These are phyloP conservation scores for Drosophila biarmipes DNA, from an alignment of 1,140 invertebrate genomes.

Conservation along the genomic window DNA sequence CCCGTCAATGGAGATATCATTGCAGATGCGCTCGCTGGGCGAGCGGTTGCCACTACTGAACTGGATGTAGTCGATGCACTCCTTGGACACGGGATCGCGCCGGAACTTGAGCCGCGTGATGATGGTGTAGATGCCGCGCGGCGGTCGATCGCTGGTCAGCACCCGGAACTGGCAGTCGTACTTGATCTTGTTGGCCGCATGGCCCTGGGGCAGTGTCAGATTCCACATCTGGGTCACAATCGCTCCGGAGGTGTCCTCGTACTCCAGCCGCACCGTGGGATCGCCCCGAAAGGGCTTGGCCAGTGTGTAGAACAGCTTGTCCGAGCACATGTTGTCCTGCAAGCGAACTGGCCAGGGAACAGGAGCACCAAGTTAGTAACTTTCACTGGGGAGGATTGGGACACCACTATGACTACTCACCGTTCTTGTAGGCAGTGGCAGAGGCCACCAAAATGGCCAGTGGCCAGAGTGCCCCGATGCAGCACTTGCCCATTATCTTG, in stretches of 20 bases:
- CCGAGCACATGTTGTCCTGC: conserved; percentile 75
- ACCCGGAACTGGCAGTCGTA: conserved; percentile 79
- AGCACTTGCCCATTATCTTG: conserved; percentile 24
- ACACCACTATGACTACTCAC: conserved; percentile 3
- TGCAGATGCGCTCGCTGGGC: conserved; percentile 71
- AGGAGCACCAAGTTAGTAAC: not conserved
- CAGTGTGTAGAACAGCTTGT: conserved; percentile 64
- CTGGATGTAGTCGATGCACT: conserved; percentile 80
- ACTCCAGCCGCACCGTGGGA: conserved; percentile 65
- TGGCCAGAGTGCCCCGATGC: conserved; percentile 12
- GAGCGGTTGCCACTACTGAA: conserved; percentile 73
- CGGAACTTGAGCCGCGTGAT: conserved; percentile 78
- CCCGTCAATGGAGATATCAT: conserved; percentile 70
- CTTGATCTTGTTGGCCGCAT: conserved; percentile 72
- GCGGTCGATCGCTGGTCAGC: conserved; percentile 65
- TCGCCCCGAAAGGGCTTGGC: conserved; percentile 73
- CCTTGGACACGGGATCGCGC: conserved; percentile 62
- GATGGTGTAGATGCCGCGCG: conserved; percentile 74
- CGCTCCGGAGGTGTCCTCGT: conserved; percentile 74
- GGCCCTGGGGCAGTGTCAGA: conserved; percentile 63
- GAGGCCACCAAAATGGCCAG: conserved; percentile 26
- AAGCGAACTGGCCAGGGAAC: conserved; percentile 48
- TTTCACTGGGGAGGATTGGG: not conserved
- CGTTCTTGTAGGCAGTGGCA: conserved; percentile 36
- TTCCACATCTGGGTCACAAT: conserved; percentile 81